A percentile compares a stretch with the other conserved stretches of the same genome.
phyloP scores from a whole-genome alignment of 2,888 invertebrate genomes.

The Rosalia funebris region DNA sequence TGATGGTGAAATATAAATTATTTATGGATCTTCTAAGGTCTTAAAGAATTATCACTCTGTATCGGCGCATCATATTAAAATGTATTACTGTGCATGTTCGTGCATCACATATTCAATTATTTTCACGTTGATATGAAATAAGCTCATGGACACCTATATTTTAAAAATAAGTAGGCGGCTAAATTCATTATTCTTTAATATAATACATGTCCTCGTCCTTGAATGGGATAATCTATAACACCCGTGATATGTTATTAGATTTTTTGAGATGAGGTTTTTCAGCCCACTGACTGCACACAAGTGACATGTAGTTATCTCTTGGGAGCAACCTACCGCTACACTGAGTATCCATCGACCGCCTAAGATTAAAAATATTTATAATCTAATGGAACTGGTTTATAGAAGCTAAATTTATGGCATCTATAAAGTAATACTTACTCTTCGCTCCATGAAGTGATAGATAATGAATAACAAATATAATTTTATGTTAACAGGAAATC shows the following conservation, averaged over 20 bases:
- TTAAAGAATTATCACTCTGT: too few species aligned
- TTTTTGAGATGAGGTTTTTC: constrained; percentile 51
- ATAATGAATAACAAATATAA: too few species aligned
- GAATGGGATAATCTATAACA: constrained; percentile 40
- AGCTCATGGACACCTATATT: too few species aligned
- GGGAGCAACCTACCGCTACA: constrained; percentile 45
- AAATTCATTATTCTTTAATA: constrained; percentile 34
- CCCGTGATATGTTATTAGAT: constrained; percentile 42
- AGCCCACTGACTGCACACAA: constrained; percentile 51
- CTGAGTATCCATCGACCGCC: constrained; percentile 25
- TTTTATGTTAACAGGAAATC: too few species aligned
- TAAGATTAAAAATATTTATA: constrained; percentile 35
- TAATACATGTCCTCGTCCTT: constrained; percentile 30
- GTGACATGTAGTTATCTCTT: constrained; percentile 52
- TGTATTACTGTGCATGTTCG: too few species aligned
- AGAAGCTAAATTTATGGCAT: constrained; percentile 16
- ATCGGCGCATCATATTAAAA: too few species aligned
- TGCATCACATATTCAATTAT: too few species aligned
- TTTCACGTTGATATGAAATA: too few species aligned
- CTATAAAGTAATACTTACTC: constrained; percentile 1
- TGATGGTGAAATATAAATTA: too few species aligned
- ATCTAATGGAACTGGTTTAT: constrained; percentile 15
- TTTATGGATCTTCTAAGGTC: too few species aligned
- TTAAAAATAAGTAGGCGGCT: constrained; percentile 24
- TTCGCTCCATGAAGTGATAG: not conserved